Evolutionary conservation across 2,113 vertebrate genomes (phyloP).

Genomic region (Peromyscus polionotus): DNA sequence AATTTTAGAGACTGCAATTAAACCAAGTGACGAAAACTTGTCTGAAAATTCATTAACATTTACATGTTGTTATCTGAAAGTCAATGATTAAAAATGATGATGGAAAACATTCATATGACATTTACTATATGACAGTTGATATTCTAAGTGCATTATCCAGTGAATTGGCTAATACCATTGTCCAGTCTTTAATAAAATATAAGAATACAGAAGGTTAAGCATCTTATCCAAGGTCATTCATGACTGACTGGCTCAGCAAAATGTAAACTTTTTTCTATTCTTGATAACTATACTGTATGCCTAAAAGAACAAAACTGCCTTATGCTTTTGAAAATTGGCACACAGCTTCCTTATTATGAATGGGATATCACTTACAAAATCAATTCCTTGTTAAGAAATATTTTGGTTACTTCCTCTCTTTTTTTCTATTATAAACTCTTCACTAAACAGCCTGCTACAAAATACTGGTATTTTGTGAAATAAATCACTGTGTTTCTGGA

Average conservation of each 20-base stretch:
- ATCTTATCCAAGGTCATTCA: neutral
- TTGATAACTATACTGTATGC: neutral
- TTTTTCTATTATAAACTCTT: neutral
- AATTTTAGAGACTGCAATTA: conserved; percentile 44
- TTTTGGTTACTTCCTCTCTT: neutral
- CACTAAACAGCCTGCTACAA: neutral
- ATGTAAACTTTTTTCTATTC: neutral
- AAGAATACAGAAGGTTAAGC: neutral
- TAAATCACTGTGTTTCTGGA: conserved; percentile 27
- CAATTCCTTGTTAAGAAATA: neutral
- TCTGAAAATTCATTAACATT: conserved; percentile 29
- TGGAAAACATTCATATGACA: neutral
- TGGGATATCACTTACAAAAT: neutral
- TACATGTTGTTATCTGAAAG: neutral
- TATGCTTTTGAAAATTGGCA: neutral
- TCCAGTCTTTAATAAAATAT: neutral
- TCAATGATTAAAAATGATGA: neutral
- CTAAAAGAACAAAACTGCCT: neutral
- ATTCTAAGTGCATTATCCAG: conserved; percentile 1
- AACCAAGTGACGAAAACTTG: conserved; percentile 17
- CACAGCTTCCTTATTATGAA: neutral
- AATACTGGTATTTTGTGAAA: neutral
- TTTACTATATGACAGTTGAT: neutral
- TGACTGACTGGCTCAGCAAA: neutral
- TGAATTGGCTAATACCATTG: neutral